Base-by-base conservation (phyloP, 2,113 vertebrate species). In the Ictidomys tridecemlineatus region DNA sequence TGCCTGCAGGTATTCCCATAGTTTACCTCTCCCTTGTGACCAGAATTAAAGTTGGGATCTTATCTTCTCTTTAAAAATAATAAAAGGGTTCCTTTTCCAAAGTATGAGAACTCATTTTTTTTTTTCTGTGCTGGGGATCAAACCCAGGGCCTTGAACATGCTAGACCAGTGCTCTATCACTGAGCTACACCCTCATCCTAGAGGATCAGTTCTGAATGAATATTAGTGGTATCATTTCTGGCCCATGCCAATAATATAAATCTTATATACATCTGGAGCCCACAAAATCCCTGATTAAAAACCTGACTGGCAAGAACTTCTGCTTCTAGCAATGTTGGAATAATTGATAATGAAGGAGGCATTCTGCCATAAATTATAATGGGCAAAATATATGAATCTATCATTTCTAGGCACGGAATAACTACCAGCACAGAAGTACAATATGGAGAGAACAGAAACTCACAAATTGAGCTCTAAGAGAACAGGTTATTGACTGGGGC, bases 31-130 rank as follows among this genome's bases (percentile, higher is more conserved):
- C 32, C 6, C 70, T 84, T 16, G 65, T 79, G 42, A 67, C 32
- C 76, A 73, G 37, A 86, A 93, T 82, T 72, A 85, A 90, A 18
- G n/a, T 30, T 69, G 28, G 34, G 58, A 70, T 39, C 51, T 51
- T 73, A 95, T 45, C 53, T 67, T 86, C 20, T 61, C 22, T 76
- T 85, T 82, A 34, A 86, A 94, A 92, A 45, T 85, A 70, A 92
- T 76, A 78, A 53, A 69, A 74, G 18, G 34, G 42, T 65, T 88
- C 87, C 22, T 76, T 94, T 92, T 53, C 22, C 79, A 73, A 63
- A 86, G 56, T 65, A 56, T 37, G 32, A 80, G 53, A 48, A 61
- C 56, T 82, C 28, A 70, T 34, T 74, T 74, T 74, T 37, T 48
- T 73, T 69, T 69, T 34, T 2, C 34, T 48, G 42, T 76, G 42